phyloP scores from a whole-genome alignment of 2,888 invertebrate genomes.

The Ennomos fuscantarius region DNA sequence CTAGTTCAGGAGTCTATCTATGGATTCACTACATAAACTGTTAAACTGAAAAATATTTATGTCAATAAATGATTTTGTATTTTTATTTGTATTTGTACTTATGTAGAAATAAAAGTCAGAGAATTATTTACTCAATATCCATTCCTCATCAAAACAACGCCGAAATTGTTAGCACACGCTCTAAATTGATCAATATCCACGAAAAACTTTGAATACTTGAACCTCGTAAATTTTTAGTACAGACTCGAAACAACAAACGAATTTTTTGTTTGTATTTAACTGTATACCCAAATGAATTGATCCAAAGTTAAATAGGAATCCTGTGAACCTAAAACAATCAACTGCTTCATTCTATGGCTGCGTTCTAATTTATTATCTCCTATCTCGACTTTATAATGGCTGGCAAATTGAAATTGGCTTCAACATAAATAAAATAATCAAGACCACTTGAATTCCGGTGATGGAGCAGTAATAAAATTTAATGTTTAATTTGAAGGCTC shows the following conservation, averaged over 20 bases:
- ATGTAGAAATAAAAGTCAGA: too few species aligned
- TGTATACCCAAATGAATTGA: conserved; percentile 1
- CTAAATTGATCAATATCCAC: neutral
- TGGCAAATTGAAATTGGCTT: conserved; percentile 22
- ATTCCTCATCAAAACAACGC: conserved; percentile 2
- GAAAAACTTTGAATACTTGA: neutral
- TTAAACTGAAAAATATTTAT: too few species aligned
- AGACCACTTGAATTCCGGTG: conserved; percentile 27
- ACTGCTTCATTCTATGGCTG: conserved; percentile 3
- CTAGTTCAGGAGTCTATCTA: too few species aligned
- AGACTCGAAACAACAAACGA: conserved; percentile 7
- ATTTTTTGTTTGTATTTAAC: neutral
- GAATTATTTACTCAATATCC: neutral
- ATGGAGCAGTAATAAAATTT: conserved; percentile 45
- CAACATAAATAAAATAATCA: conserved; percentile 23
- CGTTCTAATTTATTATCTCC: conserved; percentile 15
- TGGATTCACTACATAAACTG: too few species aligned
- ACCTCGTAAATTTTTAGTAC: conserved; percentile 2
- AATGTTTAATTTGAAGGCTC: conserved; percentile 57
- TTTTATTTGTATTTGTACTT: too few species aligned
- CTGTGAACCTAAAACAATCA: conserved; percentile 1
- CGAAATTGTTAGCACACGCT: neutral
- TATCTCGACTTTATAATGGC: conserved; percentile 13
- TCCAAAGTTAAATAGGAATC: conserved; percentile 1
- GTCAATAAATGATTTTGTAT: too few species aligned